These are phyloP conservation scores for Tineola bisselliella DNA, from an alignment of 2,888 invertebrate genomes.

Conservation along the genomic window DNA sequence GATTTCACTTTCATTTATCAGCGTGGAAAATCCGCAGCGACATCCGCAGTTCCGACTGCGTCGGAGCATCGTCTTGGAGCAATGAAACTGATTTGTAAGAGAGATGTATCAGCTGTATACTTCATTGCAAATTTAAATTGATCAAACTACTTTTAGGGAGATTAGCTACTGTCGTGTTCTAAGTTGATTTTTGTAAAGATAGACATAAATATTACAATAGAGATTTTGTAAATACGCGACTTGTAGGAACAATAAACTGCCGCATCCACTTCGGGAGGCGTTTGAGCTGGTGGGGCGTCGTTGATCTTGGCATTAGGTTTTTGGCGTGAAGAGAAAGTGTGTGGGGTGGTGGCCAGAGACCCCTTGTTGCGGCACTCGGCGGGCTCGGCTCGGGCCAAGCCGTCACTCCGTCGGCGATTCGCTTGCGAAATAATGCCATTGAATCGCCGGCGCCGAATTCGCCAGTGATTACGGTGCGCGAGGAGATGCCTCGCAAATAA, in stretches of 20 bases:
- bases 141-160: too few relatives aligned
- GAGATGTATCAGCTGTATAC: background rate
- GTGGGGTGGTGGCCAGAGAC: slow-evolving; percentile 55
- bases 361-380: slow-evolving; percentile 40
- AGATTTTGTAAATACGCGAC: too few relatives aligned
- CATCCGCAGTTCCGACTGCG: slow-evolving; percentile 13
- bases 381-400: slow-evolving; percentile 57
- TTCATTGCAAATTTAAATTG: too few relatives aligned
- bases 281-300: slow-evolving; percentile 25
- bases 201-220: too few relatives aligned
- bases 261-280: background rate
- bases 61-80: background rate
- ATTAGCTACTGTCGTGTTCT: too few relatives aligned
- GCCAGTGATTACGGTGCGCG: slow-evolving; percentile 43
- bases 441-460: slow-evolving; percentile 45
- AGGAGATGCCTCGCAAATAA: slow-evolving; percentile 59
- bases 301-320: slow-evolving; percentile 33
- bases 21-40: slow-evolving; percentile 36
- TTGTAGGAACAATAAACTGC: background rate
- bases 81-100: background rate
- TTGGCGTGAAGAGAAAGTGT: slow-evolving; percentile 50
- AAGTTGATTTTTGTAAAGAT: too few relatives aligned
- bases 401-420: slow-evolving; percentile 50
- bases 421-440: slow-evolving; percentile 59
- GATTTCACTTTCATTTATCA: slow-evolving; percentile 53